A percentile compares a stretch with the other conserved stretches of the same genome.
Conservation (phyloP, 1,140 invertebrate species). For the Drosophila seguyi region DNA sequence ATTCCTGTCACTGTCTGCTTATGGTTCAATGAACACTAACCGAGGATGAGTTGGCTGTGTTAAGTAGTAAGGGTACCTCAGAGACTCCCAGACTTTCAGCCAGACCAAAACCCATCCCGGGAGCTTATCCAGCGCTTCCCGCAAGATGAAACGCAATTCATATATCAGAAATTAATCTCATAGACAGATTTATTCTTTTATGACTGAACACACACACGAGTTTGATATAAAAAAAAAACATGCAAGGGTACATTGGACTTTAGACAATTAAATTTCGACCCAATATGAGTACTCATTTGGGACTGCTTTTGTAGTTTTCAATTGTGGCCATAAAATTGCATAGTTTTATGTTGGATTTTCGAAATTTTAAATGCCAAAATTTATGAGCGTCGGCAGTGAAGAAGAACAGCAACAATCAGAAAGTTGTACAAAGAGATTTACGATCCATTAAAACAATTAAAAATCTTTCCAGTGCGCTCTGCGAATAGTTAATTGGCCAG, state of each 20-base stretch:
- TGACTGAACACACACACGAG: constrained; percentile 13
- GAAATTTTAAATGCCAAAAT: constrained; percentile 46
- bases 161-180: constrained; percentile 55
- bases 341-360: constrained; percentile 42
- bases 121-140: constrained; percentile 1
- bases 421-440: constrained; percentile 63
- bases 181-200: constrained; percentile 51
- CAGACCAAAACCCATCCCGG: constrained; percentile 16
- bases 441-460: constrained; percentile 83
- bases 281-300: constrained; percentile 10
- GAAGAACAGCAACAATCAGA: constrained; percentile 36
- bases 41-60: constrained; percentile 19
- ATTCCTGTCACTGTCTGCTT: constrained; percentile 30
- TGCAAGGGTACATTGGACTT: constrained; percentile 40
- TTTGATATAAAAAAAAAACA: constrained; percentile 22
- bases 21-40: constrained; percentile 68
- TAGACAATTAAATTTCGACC: constrained; percentile 36
- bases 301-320: constrained; percentile 31
- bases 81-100: constrained; percentile 12
- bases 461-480: constrained; percentile 41
- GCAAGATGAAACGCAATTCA: constrained; percentile 46
- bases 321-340: constrained; percentile 37
- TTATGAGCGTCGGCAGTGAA: constrained; percentile 39
- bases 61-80: constrained; percentile 1
- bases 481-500: constrained; percentile 72